Percentiles rank a stretch among this genome's conserved stretches.
These are phyloP conservation scores for Drosophila pseudotakahashii DNA, from an alignment of 2,888 invertebrate species.

Conservation along the genomic window DNA sequence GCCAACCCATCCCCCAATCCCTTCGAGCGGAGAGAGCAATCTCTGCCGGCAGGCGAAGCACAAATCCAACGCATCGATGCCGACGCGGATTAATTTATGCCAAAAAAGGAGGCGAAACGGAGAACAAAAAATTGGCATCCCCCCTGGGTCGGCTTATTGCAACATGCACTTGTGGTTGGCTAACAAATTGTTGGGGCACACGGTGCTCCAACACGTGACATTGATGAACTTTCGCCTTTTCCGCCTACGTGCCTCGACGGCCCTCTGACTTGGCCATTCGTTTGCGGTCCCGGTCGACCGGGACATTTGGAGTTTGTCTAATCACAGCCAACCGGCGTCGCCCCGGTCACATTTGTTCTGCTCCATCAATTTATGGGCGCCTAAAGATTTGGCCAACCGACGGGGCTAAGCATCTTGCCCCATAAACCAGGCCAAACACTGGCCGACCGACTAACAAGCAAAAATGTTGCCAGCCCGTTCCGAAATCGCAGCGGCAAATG, in stretches of 20 bases:
- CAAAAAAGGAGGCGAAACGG: constrained; percentile 33
- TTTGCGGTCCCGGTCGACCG: constrained; percentile 50
- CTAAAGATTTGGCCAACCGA: constrained; percentile 58
- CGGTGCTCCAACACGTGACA: constrained; percentile 60
- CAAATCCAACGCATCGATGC: constrained; percentile 64
- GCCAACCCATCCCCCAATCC: constrained; percentile 7
- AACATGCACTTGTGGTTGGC: constrained; percentile 53
- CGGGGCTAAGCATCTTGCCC: constrained; percentile 19
- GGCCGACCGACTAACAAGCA: constrained; percentile 64
- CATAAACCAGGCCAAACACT: constrained; percentile 51
- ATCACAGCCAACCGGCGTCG: constrained; percentile 57
- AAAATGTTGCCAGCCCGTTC: constrained; percentile 57
- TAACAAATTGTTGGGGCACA: constrained; percentile 69
- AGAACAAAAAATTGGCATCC: constrained; percentile 24
- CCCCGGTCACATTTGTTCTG: constrained; percentile 42
- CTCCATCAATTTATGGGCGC: constrained; percentile 64
- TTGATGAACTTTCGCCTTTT: constrained; percentile 71
- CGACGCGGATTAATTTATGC: constrained; percentile 72
- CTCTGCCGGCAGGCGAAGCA: constrained; percentile 59
- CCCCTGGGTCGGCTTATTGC: constrained; percentile 62
- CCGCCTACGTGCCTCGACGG: constrained; percentile 40
- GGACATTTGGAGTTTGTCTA: constrained; percentile 66
- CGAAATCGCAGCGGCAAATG: constrained; percentile 46
- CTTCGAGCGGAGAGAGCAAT: constrained; percentile 44
- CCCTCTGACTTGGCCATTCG: constrained; percentile 43